Evolutionary conservation across 2,888 invertebrate species (phyloP), one percentile per base, ranked within the genome.

Genomic region (Orthonevra nobilis): DNA sequence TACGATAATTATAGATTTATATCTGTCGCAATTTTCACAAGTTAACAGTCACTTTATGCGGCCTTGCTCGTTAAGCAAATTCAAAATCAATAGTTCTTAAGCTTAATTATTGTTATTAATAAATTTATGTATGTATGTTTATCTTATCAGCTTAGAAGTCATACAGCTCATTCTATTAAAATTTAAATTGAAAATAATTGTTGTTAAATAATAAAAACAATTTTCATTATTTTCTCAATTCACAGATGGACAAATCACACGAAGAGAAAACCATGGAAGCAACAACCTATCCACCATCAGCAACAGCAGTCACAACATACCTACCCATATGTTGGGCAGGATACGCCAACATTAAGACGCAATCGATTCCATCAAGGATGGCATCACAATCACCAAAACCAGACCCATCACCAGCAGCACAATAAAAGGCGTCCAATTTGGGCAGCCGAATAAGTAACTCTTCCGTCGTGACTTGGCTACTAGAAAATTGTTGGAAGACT

Each of bases 251-350:
- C 83, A 48, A 81, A 82, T 3, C 83, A 83, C 61, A 82, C 83
- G 12, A 85, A 86, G 75, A 83, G 86, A 58, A 86, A 86, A 82
- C 82, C 83, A 14, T 85, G 85, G 85, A 84, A 85, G 19, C 85
- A 85, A 61, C 82, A 83, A 14, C 82, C 83, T 6, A 83, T 86
- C 17, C 81, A 85, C 4, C 86, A 85, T 50, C 84, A 84, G 17
- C 81, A 83, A 10, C 83, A 85, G 6, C 46, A 83, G 4, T 56
- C 72, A 23, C 72, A 72, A 32, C 60, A 28, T 48, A 32, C 28
- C 40, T 69, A 69, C 15, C 70, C 52, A 10, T 28, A 52, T 30
- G 38, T 7, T 14, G 69, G 72, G 1, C 50, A 58, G 6, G 73
- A 73, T 2, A 26, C 77, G 4, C 44, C 72, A 54, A 9, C 72